Base-by-base conservation (phyloP, 1,140 invertebrate species). In the Drosophila punjabiensis region DNA sequence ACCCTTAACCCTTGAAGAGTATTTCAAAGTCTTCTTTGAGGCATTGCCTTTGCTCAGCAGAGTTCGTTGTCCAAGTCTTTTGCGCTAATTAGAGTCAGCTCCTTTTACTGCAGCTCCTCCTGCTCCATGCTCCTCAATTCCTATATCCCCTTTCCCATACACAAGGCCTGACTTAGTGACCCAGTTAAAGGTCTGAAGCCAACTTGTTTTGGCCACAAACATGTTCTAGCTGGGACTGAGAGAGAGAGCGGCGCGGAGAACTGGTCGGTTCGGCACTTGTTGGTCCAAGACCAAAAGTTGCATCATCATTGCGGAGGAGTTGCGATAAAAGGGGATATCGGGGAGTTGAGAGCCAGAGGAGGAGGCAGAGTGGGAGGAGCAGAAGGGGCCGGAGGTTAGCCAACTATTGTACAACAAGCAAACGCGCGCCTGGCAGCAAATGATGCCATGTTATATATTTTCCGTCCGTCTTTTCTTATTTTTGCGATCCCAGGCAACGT, bases 401-500 rank as follows among this genome's bases (percentile, higher is more conserved):
- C 69, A 65, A 80, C 71, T 76, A 85, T 89, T 89, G 85, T 89
- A 89, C 85, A 89, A 89, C 86, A 89, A 89, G 85, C 86, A 79
- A 89, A 90, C 86, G 85, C 85, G 85, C 85, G 85, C 86, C 85
- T 89, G 75, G 63, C 86, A 89, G 85, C 85, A 89, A 89, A 89
- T 89, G 85, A 89, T 89, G 85, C 86, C 86, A 89, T 89, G 85
- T 89, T 89, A 89, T 89, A 88, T 87, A 87, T 89, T 78, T 89
- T 61, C 55, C 47, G 47, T 76, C 75, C 61, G 73, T 76, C 81
- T 35, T 39, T 30, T 47, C 32, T 69, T 50, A 52, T 52, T 68
- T 50, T 69, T 52, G 45, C 47, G 39, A 47, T 62, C 45, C 45
- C 32, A 20, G 39, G 39, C 59, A 66, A 79, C 60, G 74, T 82